A percentile compares a stretch with the other conserved stretches of the same genome.
phyloP scores from a whole-genome alignment of 2,797 vertebrate genomes.

The Chelidonichthys spinosus region DNA sequence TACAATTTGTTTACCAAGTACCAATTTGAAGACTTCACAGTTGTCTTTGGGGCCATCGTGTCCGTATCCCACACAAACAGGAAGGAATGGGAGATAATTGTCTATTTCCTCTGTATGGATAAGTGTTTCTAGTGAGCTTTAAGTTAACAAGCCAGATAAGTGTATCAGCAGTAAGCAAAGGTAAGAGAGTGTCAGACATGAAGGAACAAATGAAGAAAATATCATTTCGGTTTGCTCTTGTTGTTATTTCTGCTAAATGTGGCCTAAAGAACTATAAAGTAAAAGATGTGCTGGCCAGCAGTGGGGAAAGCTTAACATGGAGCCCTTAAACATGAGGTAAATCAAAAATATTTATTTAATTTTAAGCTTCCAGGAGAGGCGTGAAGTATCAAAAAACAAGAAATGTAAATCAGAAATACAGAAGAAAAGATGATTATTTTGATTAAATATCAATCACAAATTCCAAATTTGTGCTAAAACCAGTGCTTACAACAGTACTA shows the following conservation, averaged over 20 bases:
- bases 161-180: neutral
- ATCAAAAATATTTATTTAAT: slow-evolving; percentile 32
- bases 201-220: slow-evolving; percentile 3
- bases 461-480: slow-evolving; percentile 4
- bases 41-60: slow-evolving; percentile 8
- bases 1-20: neutral
- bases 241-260: neutral
- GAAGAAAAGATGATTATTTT: neutral
- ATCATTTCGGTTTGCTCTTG: neutral
- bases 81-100: slow-evolving; percentile 39
- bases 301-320: neutral
- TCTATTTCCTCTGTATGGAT: slow-evolving; percentile 45
- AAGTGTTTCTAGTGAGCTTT: neutral
- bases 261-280: neutral
- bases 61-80: slow-evolving; percentile 50
- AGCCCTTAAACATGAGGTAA: slow-evolving; percentile 3
- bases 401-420: neutral
- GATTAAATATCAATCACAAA: neutral
- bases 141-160: neutral
- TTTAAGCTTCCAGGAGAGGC: slow-evolving; percentile 6
- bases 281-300: neutral
- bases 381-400: neutral
- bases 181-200: neutral
- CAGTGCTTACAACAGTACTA: slow-evolving; percentile 19
- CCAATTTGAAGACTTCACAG: slow-evolving; percentile 7